A percentile compares a stretch with the other conserved stretches of the same genome.
Conservation (phyloP, 1,140 invertebrate genomes). For the Caerostris darwini region DNA sequence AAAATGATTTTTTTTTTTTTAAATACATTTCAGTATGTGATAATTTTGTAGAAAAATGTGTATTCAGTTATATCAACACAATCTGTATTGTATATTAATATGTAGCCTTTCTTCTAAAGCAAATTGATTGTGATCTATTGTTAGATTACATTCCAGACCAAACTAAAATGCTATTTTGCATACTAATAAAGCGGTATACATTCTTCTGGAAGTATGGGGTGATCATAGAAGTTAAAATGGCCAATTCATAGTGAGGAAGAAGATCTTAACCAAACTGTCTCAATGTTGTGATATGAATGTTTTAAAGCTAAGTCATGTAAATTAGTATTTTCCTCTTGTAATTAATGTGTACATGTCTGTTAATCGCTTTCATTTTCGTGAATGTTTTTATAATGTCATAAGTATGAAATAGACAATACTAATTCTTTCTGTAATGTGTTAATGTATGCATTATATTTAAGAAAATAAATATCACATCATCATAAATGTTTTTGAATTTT, state of each 20-base stretch:
- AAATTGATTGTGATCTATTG: not conserved
- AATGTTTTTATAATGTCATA: too few species aligned
- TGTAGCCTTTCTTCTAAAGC: not conserved
- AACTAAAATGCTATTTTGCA: not conserved
- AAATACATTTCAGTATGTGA: not conserved
- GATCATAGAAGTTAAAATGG: constrained; percentile 76
- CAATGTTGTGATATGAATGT: constrained; percentile 72
- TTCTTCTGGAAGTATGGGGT: constrained; percentile 74
- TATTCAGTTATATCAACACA: not conserved
- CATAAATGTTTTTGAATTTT: too few species aligned
- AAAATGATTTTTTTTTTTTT: not conserved
- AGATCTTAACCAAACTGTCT: not conserved
- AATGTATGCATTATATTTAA: too few species aligned
- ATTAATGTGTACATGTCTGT: too few species aligned
- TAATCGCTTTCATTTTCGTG: too few species aligned
- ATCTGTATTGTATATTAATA: not conserved
- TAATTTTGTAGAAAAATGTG: not conserved
- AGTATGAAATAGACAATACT: too few species aligned
- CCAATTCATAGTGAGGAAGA: constrained; percentile 71
- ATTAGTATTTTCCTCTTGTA: constrained; percentile 3
- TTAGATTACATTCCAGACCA: not conserved
- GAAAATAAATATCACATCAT: too few species aligned
- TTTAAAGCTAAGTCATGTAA: constrained; percentile 40
- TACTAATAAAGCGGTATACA: too few species aligned
- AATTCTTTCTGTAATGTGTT: too few species aligned